Conservation (phyloP, 2,797 vertebrate genomes). For the Odontamblyopus rebecca region DNA sequence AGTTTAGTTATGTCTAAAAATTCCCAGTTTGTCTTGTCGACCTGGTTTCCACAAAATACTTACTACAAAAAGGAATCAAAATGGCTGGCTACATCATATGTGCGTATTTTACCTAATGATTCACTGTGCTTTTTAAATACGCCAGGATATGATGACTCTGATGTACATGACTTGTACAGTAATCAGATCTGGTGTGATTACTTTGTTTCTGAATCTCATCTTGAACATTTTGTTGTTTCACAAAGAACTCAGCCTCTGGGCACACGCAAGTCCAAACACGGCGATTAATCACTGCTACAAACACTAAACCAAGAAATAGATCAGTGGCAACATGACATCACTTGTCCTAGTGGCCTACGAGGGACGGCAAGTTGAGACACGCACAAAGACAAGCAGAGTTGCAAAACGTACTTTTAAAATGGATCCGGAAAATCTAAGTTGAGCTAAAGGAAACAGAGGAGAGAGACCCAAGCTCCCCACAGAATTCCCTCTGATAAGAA, state of each 20-base stretch:
- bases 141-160: background rate
- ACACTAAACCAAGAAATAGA: constrained; percentile 55
- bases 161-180: background rate
- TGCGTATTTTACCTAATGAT: background rate
- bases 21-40: background rate
- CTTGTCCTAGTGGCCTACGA: constrained; percentile 45
- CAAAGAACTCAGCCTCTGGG: constrained; percentile 33
- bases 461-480: constrained; percentile 10
- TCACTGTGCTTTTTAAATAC: background rate
- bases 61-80: background rate
- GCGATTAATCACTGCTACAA: constrained; percentile 44
- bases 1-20: background rate
- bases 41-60: background rate
- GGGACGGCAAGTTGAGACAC: constrained; percentile 51
- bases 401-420: constrained; percentile 2
- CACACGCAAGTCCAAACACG: constrained; percentile 60
- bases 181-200: background rate
- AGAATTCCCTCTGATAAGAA: constrained; percentile 56
- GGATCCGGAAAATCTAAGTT: background rate
- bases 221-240: constrained; percentile 39
- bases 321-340: constrained; percentile 60
- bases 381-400: constrained; percentile 22
- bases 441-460: background rate
- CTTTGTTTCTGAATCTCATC: constrained; percentile 2
- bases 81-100: background rate